Evolutionary conservation across 2,888 invertebrate genomes (phyloP).

Genomic region (Polymixis lichenea): DNA sequence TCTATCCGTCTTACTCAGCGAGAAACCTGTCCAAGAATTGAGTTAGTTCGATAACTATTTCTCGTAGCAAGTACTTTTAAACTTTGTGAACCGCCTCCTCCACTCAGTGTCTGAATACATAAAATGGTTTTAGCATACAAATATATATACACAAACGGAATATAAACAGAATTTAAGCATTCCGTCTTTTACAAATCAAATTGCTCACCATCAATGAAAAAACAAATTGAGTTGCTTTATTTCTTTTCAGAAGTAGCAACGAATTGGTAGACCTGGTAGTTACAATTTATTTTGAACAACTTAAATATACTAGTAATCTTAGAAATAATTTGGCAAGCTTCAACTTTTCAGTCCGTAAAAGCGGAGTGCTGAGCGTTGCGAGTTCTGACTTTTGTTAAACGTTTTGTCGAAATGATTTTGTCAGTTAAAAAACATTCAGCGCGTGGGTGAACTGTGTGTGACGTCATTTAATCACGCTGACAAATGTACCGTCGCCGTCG

Average conservation of each 20-base stretch:
- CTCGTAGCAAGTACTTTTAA: constrained; percentile 61
- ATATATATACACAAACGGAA: background rate
- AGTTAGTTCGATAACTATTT: constrained; percentile 62
- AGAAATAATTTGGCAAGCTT: constrained; percentile 16
- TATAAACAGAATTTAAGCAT: background rate
- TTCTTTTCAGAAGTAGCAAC: constrained; percentile 6
- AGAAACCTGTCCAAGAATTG: constrained; percentile 63
- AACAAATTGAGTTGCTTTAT: background rate
- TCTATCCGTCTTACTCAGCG: constrained; percentile 63
- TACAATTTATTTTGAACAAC: constrained; percentile 16
- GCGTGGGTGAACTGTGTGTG: constrained; percentile 72
- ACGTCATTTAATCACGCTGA: constrained; percentile 81
- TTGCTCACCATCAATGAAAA: constrained; percentile 1
- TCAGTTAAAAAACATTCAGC: constrained; percentile 61
- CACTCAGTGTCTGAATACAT: constrained; percentile 9
- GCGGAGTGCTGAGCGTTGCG: background rate
- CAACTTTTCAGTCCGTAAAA: constrained; percentile 19
- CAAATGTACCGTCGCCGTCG: constrained; percentile 74
- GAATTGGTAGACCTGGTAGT: background rate
- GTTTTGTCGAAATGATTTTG: constrained; percentile 50
- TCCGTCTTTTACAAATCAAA: constrained; percentile 1
- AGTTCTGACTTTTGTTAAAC: constrained; percentile 38
- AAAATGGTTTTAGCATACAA: constrained; percentile 6
- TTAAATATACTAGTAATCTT: constrained; percentile 17
- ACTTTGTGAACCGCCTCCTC: constrained; percentile 47